These are phyloP conservation scores for Tinamus guttatus DNA, from an alignment of 2,113 vertebrate species.

Conservation along the genomic window DNA sequence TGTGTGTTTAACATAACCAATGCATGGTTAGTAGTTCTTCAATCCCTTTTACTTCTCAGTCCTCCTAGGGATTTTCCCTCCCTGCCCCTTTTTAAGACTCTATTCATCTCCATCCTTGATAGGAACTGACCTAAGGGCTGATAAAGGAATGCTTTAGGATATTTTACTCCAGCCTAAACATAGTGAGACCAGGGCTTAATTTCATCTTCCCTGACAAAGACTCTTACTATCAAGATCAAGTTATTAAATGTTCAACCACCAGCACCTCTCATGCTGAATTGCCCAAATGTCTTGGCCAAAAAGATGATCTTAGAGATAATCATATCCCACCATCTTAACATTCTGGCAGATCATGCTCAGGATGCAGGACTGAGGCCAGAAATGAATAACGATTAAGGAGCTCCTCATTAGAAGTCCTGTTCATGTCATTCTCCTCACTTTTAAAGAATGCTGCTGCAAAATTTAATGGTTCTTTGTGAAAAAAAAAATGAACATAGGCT, in stretches of 20 bases:
- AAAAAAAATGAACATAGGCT: too few relatives aligned
- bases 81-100: neutral
- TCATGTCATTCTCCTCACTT: neutral
- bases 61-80: neutral
- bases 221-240: neutral
- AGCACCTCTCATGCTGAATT: neutral
- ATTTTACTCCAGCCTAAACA: neutral
- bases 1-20: neutral
- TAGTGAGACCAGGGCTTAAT: neutral
- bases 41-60: neutral
- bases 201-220: neutral
- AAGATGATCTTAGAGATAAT: neutral
- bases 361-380: neutral
- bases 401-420: neutral
- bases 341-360: neutral
- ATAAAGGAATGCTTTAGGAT: neutral
- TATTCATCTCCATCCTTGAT: neutral
- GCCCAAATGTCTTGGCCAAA: neutral
- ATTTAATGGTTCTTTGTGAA: neutral
- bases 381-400: too few relatives aligned
- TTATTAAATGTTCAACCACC: neutral
- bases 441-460: neutral
- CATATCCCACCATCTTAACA: neutral
- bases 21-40: too few relatives aligned
- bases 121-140: neutral